phyloP scores from a whole-genome alignment of 2,888 invertebrate genomes.

The Drosophila subsilvestris region DNA sequence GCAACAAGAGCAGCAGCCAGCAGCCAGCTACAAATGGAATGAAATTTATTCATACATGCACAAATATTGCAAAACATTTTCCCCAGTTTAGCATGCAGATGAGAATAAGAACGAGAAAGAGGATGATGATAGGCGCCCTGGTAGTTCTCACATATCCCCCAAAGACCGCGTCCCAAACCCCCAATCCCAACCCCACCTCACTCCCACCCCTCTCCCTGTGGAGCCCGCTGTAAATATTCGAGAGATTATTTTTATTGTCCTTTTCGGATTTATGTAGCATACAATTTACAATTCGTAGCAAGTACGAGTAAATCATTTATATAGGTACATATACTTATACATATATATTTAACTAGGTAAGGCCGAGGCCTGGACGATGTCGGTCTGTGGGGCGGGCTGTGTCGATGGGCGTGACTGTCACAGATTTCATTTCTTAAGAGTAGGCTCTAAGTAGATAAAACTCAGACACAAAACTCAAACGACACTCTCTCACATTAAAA shows the following conservation, averaged over 20 bases:
- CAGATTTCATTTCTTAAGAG: constrained; percentile 13
- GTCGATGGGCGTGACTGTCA: constrained; percentile 23
- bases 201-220: background rate
- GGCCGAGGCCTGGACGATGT: background rate
- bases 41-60: constrained; percentile 23
- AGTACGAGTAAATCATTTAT: constrained; percentile 39
- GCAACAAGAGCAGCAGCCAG: background rate
- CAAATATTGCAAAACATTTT: constrained; percentile 49
- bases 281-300: constrained; percentile 10
- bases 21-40: background rate
- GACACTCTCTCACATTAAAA: background rate
- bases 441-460: constrained; percentile 36
- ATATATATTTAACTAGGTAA: constrained; percentile 23
- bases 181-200: constrained; percentile 3
- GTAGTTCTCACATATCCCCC: constrained; percentile 42
- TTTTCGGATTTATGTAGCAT: constrained; percentile 34
- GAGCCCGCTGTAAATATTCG: constrained; percentile 49
- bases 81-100: constrained; percentile 50
- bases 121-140: constrained; percentile 39
- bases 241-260: constrained; percentile 49
- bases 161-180: background rate
- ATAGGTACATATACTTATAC: background rate
- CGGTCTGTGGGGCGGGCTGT: constrained; percentile 12
- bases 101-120: constrained; percentile 27
- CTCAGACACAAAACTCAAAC: background rate